These are phyloP conservation scores for Hirtodrosophila alboralis DNA, from an alignment of 2,888 invertebrate genomes.

Conservation along the genomic window DNA sequence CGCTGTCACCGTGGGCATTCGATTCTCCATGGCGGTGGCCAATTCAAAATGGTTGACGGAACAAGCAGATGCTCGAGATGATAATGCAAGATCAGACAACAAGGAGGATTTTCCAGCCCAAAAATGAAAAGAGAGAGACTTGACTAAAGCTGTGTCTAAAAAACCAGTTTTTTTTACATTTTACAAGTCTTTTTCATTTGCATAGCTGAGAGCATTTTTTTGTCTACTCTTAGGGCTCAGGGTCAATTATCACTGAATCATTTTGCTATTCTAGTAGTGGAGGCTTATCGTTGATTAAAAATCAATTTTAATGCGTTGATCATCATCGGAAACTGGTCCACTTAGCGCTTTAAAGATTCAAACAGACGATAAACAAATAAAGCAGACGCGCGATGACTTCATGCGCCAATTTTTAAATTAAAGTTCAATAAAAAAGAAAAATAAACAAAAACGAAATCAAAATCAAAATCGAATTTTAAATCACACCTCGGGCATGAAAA, in stretches of 20 bases:
- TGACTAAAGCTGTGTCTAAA: too few species aligned
- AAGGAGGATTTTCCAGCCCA: slow-evolving; percentile 14
- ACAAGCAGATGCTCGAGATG: slow-evolving; percentile 52
- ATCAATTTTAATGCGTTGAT: slow-evolving; percentile 55
- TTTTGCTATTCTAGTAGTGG: not conserved
- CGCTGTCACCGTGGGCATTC: slow-evolving; percentile 16
- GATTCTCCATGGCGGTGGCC: slow-evolving; percentile 11
- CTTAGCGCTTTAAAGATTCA: slow-evolving; percentile 53
- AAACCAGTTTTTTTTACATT: slow-evolving; percentile 38
- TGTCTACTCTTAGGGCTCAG: slow-evolving; percentile 18
- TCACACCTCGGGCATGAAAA: slow-evolving; percentile 56
- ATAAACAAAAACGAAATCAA: slow-evolving; percentile 31
- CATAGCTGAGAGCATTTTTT: slow-evolving; percentile 29
- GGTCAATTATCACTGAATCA: slow-evolving; percentile 42
- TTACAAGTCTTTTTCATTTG: slow-evolving; percentile 20
- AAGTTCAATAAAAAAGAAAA: slow-evolving; percentile 15
- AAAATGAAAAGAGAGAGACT: not conserved
- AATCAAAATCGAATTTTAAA: slow-evolving; percentile 50
- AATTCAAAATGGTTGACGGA: slow-evolving; percentile 63
- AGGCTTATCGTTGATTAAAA: slow-evolving; percentile 50
- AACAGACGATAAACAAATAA: slow-evolving; percentile 31
- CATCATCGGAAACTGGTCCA: slow-evolving; percentile 65
- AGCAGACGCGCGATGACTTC: slow-evolving; percentile 59
- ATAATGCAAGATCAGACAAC: slow-evolving; percentile 59
- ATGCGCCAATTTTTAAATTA: slow-evolving; percentile 51